Conservation (phyloP, 1,140 invertebrate genomes). For the Drosophila gunungcola region DNA sequence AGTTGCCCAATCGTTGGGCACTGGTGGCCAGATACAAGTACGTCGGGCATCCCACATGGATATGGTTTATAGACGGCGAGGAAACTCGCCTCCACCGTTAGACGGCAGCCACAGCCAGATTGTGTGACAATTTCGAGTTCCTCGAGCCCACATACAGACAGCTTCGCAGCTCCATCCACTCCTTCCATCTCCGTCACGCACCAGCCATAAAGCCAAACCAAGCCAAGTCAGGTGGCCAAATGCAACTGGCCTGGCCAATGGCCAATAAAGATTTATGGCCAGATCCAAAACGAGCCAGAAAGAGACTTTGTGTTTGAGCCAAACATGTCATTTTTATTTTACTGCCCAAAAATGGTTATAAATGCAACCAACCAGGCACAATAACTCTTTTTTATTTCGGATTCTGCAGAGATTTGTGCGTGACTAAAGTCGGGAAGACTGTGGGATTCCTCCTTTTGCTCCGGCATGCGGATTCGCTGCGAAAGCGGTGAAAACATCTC, state of each 20-base stretch:
- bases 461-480: slow-evolving; percentile 52
- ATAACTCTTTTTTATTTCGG: slow-evolving; percentile 53
- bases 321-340: slow-evolving; percentile 82
- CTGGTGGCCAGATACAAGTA: slow-evolving; percentile 5
- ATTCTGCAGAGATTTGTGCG: slow-evolving; percentile 67
- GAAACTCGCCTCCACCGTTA: slow-evolving; percentile 62
- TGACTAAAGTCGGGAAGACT: slow-evolving; percentile 53
- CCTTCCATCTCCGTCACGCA: slow-evolving; percentile 54
- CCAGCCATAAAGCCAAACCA: slow-evolving; percentile 54
- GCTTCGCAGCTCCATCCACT: slow-evolving; percentile 6
- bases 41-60: slow-evolving; percentile 55
- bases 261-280: slow-evolving; percentile 71
- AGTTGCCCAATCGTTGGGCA: slow-evolving; percentile 66
- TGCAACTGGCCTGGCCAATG: slow-evolving; percentile 30
- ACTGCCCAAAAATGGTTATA: slow-evolving; percentile 76
- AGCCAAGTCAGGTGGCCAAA: slow-evolving; percentile 54
- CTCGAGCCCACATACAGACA: slow-evolving; percentile 73
- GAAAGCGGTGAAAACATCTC: slow-evolving; percentile 32
- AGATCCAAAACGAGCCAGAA: slow-evolving; percentile 57
- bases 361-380: slow-evolving; percentile 47
- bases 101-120: slow-evolving; percentile 17
- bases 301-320: slow-evolving; percentile 63
- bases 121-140: slow-evolving; percentile 80
- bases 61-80: slow-evolving; percentile 5
- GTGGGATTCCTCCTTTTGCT: slow-evolving; percentile 6